Evolutionary conservation across 1,140 invertebrate genomes (phyloP), one percentile per base, ranked within the genome.

Genomic region (Rhopalosiphum padi): DNA sequence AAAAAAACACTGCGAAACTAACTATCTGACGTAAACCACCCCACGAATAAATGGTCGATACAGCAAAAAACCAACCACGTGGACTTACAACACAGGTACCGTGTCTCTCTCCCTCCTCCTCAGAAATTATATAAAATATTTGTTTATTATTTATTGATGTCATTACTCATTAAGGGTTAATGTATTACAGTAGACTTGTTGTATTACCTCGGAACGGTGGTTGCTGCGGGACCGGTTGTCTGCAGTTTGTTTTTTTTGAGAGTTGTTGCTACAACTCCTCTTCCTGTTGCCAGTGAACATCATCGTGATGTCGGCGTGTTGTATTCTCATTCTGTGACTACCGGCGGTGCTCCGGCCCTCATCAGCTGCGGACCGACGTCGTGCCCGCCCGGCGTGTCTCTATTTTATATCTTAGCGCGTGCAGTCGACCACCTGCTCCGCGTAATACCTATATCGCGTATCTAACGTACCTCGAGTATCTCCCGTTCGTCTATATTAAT

Each of bases 281-380:
- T 93, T 93, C 82, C 91, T 93, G 35, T 93, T 93, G 48, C 91
- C 91, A 35, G 91, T 93, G 82, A 93, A 93, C 91, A 93, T 93
- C 91, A 93, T 93, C 77, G 91, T 93, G 60, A 77, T 77, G 91
- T 93, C 77, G 23, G 43, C n/a, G n/a, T 93, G 23, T 85, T 93
- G 91, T 93, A 93, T 93, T 93, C 91, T 93, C 91, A 93, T 93
- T 93, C 91, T 92, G 91, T 37, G 82, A 93, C 55, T 21, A 90
- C 89, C 53, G 35, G 68, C 37, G 25, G 25, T 43, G 23, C n/a
- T 46, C 53, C 53, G 53, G 60, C 60, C 60, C 60, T 77, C 60
- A 77, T 90, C 89, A 90, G 55, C 55, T 43, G 89, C 89, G 9
- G 22, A 89, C 88, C 51, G 15, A 55, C 55, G 18, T 43, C 60